Conservation (phyloP, 1,140 invertebrate species). For the Microplitis demolitor region DNA sequence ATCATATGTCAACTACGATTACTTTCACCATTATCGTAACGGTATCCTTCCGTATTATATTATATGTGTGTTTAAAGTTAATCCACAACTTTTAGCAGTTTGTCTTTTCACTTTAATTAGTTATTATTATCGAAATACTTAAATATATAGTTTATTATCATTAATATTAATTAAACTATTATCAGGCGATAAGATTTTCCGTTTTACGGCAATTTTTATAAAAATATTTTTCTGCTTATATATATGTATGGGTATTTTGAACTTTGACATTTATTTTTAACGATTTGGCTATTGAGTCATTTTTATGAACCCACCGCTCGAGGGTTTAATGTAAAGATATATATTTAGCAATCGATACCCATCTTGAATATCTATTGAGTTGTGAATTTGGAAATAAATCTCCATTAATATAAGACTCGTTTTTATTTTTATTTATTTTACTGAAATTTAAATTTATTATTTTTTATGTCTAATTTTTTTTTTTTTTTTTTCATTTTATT, state of each 20-base stretch:
- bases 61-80: background rate
- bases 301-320: too few species aligned
- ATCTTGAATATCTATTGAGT: background rate
- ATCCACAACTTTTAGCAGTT: too few species aligned
- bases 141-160: too few species aligned
- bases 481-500: too few species aligned
- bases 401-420: background rate
- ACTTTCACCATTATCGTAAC: conserved; percentile 49
- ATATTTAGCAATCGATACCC: background rate
- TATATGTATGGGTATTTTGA: background rate
- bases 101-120: too few species aligned
- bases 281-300: too few species aligned
- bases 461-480: too few species aligned
- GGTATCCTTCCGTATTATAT: conserved; percentile 34
- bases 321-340: background rate
- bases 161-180: background rate
- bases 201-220: too few species aligned
- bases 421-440: too few species aligned
- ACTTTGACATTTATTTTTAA: background rate
- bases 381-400: background rate
- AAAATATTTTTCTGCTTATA: too few species aligned
- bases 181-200: background rate
- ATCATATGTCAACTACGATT: conserved; percentile 9
- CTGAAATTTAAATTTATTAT: too few species aligned
- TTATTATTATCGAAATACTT: too few species aligned